Base-by-base conservation (phyloP, 2,797 vertebrate species). In the Phylloscopus collybita region DNA sequence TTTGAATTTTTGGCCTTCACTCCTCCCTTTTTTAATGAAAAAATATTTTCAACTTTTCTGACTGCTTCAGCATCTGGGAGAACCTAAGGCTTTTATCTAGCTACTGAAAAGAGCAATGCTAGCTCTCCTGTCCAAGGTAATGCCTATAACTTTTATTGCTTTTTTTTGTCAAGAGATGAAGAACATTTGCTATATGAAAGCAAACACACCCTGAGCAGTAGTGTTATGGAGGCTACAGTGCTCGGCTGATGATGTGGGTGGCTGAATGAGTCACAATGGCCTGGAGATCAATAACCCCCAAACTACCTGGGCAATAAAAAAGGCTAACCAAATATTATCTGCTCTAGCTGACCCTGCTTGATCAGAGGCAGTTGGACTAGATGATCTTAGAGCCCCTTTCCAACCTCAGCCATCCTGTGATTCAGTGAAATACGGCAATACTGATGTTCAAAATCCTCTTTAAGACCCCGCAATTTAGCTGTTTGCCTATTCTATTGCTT, bases 31-130 rank as follows among this genome's bases (percentile, higher is more conserved):
- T n/a, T 66, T 30, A 1, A 54, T 18, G 25, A 75, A 81, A 86
- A 93, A 57, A 38, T 18, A 45, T 50, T 89, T 86, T 61, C 16
- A 73, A 15, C 29, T 84, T 86, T 79, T 85, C 38, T 82, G 54
- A 54, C 19, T 22, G 34, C 65, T 74, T 88, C 62, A 34, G 14
- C 54, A 69, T 27, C 23, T 75, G 49, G 16, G 6, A 66, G 20
- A 87, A 34, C 16, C 62, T 69, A 80, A 2, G 3, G 53, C 26
- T 88, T 71, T 86, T 66, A 80, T 60, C 29, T 30, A 69, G 54
- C 26, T 87, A 60, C 71, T 47, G 42, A 50, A 82, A 89, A 85
- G 17, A 62, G 7, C 40, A 86, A 13, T 34, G 18, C 22, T 61
- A 61, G 16, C 32, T 72, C 17, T 51, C 38, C 45, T 60, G 8